A percentile compares a stretch with the other conserved stretches of the same genome.
Evolutionary conservation across 2,113 vertebrate genomes (phyloP).

Genomic region (Odobenus rosmarus): DNA sequence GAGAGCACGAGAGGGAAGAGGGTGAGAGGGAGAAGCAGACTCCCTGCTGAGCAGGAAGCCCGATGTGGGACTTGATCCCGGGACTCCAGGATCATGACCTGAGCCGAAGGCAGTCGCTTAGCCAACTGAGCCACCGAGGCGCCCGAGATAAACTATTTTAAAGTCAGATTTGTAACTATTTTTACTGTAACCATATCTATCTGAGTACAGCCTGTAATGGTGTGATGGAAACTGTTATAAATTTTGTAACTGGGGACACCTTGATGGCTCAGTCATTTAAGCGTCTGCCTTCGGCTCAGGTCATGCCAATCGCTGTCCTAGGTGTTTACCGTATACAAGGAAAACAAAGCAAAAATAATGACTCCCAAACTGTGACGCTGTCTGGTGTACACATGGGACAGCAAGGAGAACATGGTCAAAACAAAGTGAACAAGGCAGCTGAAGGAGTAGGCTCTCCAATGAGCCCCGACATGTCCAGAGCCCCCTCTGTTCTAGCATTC

Average conservation of each 20-base stretch:
- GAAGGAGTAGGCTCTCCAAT: accelerated
- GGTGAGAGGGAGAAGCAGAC: too few species aligned
- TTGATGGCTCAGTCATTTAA: not conserved
- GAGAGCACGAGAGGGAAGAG: too few species aligned
- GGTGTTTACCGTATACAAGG: not conserved
- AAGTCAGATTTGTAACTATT: not conserved
- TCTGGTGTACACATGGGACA: not conserved
- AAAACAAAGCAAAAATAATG: not conserved
- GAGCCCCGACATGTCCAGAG: too few species aligned
- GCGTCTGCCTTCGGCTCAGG: not conserved
- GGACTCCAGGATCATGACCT: too few species aligned
- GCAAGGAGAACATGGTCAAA: not conserved
- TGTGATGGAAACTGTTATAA: not conserved
- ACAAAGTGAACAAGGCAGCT: not conserved
- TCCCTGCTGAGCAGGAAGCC: too few species aligned
- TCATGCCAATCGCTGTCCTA: not conserved
- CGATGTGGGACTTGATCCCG: too few species aligned
- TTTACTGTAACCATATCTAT: not conserved
- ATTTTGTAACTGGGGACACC: not conserved
- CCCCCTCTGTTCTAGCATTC: accelerated
- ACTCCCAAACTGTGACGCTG: not conserved
- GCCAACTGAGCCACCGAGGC: too few species aligned
- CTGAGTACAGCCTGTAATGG: not conserved
- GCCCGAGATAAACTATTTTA: not conserved
- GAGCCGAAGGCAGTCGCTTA: too few species aligned